Percentiles rank a stretch among this genome's conserved stretches.
phyloP scores from a whole-genome alignment of 2,888 invertebrate species.

The Formica aserva region DNA sequence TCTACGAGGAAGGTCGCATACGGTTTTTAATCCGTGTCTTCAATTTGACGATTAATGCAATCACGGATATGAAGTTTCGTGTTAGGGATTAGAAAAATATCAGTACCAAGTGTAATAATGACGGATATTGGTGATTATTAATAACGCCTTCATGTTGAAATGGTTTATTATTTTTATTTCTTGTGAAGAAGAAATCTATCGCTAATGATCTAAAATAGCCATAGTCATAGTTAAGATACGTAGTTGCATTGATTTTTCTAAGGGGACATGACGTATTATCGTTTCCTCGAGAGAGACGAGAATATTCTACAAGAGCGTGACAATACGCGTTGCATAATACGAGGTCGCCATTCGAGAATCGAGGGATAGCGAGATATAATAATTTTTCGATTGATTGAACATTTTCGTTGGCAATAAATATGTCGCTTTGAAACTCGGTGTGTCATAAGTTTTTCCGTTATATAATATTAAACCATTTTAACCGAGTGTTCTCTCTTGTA shows the following conservation, averaged over 20 bases:
- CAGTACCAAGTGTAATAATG: background rate
- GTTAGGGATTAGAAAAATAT: background rate
- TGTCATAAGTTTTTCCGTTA: conserved; percentile 1
- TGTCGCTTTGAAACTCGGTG: background rate
- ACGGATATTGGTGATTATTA: background rate
- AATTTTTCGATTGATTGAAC: background rate
- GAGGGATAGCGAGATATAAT: background rate
- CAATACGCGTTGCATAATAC: conserved; percentile 16
- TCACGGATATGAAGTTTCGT: background rate
- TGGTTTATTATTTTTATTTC: background rate
- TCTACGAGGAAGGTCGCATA: conserved; percentile 35
- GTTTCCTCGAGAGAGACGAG: background rate
- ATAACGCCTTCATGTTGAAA: background rate
- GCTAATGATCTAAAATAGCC: background rate
- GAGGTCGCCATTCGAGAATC: background rate
- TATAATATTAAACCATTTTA: background rate
- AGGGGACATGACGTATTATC: background rate
- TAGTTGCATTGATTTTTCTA: conserved; percentile 1
- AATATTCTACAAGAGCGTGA: background rate
- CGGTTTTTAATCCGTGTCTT: background rate
- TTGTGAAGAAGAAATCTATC: background rate
- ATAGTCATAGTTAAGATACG: background rate
- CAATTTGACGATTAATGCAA: background rate
- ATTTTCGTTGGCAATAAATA: background rate
- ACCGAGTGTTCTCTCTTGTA: background rate